Conservation (phyloP, 2,797 vertebrate species). For the Hoplostethus atlanticus region DNA sequence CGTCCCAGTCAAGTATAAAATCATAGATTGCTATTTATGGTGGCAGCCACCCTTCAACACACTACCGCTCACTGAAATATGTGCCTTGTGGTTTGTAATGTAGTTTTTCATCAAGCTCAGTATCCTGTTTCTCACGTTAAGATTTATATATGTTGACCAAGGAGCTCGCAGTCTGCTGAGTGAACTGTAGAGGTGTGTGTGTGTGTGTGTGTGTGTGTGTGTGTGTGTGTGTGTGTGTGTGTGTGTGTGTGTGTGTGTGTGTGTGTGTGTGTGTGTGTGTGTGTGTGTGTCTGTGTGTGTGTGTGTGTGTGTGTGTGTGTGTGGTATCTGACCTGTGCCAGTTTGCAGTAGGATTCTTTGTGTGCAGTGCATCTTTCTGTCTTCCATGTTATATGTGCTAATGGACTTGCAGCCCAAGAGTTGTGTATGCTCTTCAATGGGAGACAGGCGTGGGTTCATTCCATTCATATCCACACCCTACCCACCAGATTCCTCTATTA, state of each 20-base stretch:
- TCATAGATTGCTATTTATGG: slow-evolving; percentile 64
- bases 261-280: background rate
- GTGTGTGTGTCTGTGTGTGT: no score
- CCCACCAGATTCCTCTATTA: slow-evolving; percentile 7
- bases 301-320: background rate
- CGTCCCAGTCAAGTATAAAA: slow-evolving; percentile 43
- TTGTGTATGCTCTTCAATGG: background rate
- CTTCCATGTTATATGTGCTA: slow-evolving; percentile 32
- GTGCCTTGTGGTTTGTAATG: slow-evolving; percentile 48
- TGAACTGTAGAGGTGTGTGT: slow-evolving; percentile 3
- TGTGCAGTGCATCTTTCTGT: slow-evolving; percentile 15
- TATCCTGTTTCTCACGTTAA: slow-evolving; percentile 39
- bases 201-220: background rate
- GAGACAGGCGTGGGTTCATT: background rate
- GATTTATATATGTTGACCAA: slow-evolving; percentile 11
- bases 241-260: background rate
- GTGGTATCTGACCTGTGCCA: background rate
- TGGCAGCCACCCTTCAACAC: slow-evolving; percentile 52
- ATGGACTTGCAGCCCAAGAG: slow-evolving; percentile 19
- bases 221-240: background rate
- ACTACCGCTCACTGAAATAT: slow-evolving; percentile 44
- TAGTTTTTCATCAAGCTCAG: slow-evolving; percentile 50
- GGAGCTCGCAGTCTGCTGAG: background rate
- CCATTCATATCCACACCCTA: slow-evolving; percentile 25
- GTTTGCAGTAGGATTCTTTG: slow-evolving; percentile 16